These are phyloP conservation scores for Daubentonia madagascariensis DNA, from an alignment of 2,113 vertebrate genomes.

Conservation along the genomic window DNA sequence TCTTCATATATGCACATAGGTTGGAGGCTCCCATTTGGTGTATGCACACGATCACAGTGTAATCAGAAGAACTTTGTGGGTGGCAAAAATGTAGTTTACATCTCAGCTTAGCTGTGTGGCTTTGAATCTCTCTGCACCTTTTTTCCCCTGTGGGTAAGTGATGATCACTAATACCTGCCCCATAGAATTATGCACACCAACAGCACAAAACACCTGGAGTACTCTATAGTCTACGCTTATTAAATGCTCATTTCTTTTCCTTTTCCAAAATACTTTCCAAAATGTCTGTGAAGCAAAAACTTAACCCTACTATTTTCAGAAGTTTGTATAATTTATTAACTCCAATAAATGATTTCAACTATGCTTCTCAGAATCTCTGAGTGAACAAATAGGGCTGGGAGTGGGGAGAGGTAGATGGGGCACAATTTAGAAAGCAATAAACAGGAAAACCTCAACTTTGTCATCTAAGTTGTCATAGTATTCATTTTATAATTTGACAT, in stretches of 20 bases:
- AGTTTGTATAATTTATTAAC: background rate
- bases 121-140: background rate
- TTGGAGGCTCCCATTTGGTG: background rate
- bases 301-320: background rate
- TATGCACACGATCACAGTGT: rapidly evolving
- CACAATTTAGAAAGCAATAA: background rate
- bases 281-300: background rate
- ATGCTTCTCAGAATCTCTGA: background rate
- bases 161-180: background rate
- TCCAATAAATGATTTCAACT: background rate
- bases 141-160: background rate
- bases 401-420: background rate
- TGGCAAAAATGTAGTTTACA: background rate
- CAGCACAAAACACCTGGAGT: background rate
- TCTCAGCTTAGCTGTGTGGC: background rate
- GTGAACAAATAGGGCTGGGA: background rate
- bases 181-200: background rate
- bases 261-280: background rate
- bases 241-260: background rate
- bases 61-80: background rate
- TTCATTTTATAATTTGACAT: background rate
- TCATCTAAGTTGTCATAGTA: background rate
- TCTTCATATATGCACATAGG: background rate
- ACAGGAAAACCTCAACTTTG: background rate
- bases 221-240: rapidly evolving